A percentile compares a stretch with the other conserved stretches of the same genome.
Evolutionary conservation across 2,888 invertebrate species (phyloP).

Genomic region (Gibbula magus): DNA sequence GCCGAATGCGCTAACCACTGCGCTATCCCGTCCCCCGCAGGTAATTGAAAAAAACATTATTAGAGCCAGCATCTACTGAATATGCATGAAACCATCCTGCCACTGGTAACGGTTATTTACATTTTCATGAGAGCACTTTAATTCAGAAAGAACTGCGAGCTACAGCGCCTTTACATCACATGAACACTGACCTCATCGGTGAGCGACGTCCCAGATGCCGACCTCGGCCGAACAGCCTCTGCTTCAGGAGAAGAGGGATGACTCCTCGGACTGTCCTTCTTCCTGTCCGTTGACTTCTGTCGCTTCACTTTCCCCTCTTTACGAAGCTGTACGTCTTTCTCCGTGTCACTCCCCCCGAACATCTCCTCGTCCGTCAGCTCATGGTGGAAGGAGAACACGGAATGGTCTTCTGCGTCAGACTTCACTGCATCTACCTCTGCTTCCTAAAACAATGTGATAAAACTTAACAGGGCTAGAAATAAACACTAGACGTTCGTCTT

Average conservation of each 20-base stretch:
- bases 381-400: background rate
- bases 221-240: slow-evolving; percentile 78
- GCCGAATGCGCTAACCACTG: no score
- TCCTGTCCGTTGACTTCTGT: slow-evolving; percentile 24
- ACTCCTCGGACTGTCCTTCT: slow-evolving; percentile 21
- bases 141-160: background rate
- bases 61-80: no score
- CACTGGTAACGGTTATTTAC: no score
- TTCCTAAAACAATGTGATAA: slow-evolving; percentile 39
- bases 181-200: slow-evolving; percentile 82
- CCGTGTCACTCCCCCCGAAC: slow-evolving; percentile 23
- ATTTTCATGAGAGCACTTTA: no score
- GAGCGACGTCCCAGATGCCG: slow-evolving; percentile 89
- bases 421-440: slow-evolving; percentile 56
- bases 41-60: no score
- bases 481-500: no score
- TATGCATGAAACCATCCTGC: no score
- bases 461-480: no score
- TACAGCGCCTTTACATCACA: background rate
- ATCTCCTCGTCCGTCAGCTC: slow-evolving; percentile 26
- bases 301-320: background rate
- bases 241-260: slow-evolving; percentile 30
- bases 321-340: slow-evolving; percentile 1
- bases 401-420: slow-evolving; percentile 48
- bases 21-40: no score